Evolutionary conservation across 2,113 vertebrate genomes (phyloP).

Genomic region (Tinamus guttatus): DNA sequence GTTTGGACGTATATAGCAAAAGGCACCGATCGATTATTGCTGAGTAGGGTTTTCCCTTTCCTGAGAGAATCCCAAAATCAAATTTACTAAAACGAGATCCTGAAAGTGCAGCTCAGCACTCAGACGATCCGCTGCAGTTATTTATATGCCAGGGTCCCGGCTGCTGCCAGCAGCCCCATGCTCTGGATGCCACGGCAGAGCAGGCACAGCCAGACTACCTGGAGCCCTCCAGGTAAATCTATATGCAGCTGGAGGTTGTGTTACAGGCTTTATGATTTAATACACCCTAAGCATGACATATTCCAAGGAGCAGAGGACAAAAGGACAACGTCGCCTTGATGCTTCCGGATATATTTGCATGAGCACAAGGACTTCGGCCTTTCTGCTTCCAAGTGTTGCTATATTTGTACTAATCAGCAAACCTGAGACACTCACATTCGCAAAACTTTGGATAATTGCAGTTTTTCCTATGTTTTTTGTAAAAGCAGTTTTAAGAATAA

Average conservation of each 20-base stretch:
- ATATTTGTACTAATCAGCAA: neutral
- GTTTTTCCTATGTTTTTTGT: neutral
- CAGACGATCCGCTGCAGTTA: neutral
- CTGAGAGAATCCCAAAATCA: conserved; percentile 19
- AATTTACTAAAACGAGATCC: conserved; percentile 6
- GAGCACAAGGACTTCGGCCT: neutral
- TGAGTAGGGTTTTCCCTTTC: conserved; percentile 45
- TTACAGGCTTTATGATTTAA: neutral
- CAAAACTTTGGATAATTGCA: neutral
- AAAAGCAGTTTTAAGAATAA: neutral
- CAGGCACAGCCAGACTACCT: neutral
- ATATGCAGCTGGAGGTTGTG: neutral
- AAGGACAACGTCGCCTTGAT: neutral
- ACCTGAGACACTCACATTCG: neutral
- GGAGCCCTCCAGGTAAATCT: conserved; percentile 23
- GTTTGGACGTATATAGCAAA: neutral
- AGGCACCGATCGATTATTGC: conserved; percentile 10
- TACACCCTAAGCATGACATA: neutral
- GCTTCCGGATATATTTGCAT: neutral
- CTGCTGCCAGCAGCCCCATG: neutral
- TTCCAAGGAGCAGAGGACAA: neutral
- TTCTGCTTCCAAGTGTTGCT: neutral
- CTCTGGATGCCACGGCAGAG: neutral
- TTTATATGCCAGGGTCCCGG: neutral
- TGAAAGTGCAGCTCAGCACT: conserved; percentile 35